Percentiles rank a stretch among this genome's conserved stretches.
These are phyloP conservation scores for Colossoma macropomum DNA, from an alignment of 2,113 vertebrate species.

Conservation along the genomic window DNA sequence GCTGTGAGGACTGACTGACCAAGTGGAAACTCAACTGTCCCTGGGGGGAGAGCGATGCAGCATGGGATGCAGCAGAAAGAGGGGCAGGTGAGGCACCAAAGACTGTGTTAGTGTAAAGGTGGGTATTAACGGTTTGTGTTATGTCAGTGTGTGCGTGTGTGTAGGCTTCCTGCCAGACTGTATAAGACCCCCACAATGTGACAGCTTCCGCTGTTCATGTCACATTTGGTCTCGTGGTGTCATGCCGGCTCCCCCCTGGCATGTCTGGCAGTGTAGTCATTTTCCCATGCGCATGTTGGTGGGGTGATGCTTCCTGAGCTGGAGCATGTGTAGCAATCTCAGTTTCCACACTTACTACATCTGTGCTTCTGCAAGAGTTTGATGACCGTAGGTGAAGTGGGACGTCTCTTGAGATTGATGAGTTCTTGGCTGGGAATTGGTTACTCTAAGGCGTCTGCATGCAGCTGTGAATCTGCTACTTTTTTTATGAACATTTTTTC, in stretches of 20 bases:
- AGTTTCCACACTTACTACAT: constrained; percentile 23
- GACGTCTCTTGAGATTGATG: not conserved
- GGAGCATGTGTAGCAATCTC: constrained; percentile 35
- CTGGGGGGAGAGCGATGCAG: constrained; percentile 5
- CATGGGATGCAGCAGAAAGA: constrained; percentile 8
- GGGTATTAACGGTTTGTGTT: constrained; percentile 8
- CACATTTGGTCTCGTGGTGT: constrained; percentile 36
- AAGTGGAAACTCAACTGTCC: constrained; percentile 57
- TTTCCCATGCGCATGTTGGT: constrained; percentile 31
- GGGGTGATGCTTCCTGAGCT: constrained; percentile 31
- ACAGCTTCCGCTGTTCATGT: constrained; percentile 25
- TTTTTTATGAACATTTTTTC: constrained; percentile 4
- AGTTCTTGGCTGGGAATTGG: not conserved
- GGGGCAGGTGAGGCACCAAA: constrained; percentile 34
- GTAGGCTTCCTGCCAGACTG: constrained; percentile 6
- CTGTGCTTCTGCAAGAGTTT: constrained; percentile 8
- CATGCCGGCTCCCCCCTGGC: constrained; percentile 17
- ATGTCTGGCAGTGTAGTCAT: constrained; percentile 26
- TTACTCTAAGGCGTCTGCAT: not conserved
- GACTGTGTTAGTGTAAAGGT: constrained; percentile 5
- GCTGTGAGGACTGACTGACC: constrained; percentile 53
- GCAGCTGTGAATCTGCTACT: not conserved
- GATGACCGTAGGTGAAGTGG: not conserved
- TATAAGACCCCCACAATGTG: not conserved
- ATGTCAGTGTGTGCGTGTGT: constrained; percentile 6